phyloP scores from a whole-genome alignment of 2,888 invertebrate species.

The Piscicola geometra region DNA sequence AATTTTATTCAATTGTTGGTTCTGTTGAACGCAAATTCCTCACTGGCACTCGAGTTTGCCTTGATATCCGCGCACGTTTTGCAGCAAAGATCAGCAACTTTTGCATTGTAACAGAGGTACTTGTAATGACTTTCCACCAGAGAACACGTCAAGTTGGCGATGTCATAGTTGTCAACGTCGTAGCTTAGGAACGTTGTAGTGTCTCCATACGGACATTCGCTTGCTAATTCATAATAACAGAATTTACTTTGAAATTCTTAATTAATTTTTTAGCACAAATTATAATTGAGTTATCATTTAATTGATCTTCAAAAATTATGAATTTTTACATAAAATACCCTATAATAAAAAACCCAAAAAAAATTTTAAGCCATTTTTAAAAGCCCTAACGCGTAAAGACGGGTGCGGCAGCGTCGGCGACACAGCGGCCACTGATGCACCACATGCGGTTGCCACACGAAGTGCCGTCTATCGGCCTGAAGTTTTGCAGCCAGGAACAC shows the following conservation, averaged over 20 bases:
- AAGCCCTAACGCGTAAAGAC: not conserved
- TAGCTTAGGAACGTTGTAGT: too few species aligned
- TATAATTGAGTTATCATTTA: too few species aligned
- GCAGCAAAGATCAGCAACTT: not conserved
- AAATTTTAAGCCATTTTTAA: too few species aligned
- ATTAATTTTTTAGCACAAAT: too few species aligned
- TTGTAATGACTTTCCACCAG: not conserved
- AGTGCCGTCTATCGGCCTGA: conserved; percentile 4
- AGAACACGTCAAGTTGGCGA: not conserved
- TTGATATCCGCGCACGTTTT: not conserved
- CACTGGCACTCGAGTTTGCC: not conserved
- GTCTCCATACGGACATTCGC: not conserved
- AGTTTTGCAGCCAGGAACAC: not conserved
- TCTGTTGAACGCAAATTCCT: too few species aligned
- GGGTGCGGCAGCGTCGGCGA: not conserved
- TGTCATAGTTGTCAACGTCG: too few species aligned
- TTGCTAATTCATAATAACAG: not conserved
- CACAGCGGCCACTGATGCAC: not conserved
- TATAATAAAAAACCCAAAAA: too few species aligned
- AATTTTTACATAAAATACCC: too few species aligned
- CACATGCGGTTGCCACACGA: not conserved
- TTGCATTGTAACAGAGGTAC: not conserved
- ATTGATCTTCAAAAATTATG: too few species aligned
- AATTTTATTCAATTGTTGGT: too few species aligned
- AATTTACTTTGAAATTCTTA: too few species aligned